Conservation (phyloP, 2,888 invertebrate species). For the Drosophila melanocephala region DNA sequence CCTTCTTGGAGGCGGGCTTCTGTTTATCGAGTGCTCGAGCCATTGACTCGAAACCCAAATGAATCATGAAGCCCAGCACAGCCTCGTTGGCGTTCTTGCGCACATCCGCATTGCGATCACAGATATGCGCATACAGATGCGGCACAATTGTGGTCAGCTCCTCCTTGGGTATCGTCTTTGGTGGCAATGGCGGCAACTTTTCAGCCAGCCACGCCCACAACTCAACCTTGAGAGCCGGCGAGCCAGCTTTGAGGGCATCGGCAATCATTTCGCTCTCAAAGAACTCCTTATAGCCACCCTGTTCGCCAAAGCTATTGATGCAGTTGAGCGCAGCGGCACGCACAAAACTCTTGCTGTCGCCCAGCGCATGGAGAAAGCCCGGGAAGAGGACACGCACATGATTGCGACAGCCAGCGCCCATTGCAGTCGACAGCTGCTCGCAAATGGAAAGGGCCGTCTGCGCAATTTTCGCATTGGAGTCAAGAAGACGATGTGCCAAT, state of each 20-base stretch:
- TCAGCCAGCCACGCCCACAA: conserved; percentile 94
- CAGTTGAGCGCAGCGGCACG: conserved; percentile 92
- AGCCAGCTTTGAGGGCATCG: conserved; percentile 94
- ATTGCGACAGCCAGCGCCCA: conserved; percentile 92
- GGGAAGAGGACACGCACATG: conserved; percentile 94
- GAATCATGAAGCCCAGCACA: conserved; percentile 96
- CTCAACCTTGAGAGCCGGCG: conserved; percentile 92
- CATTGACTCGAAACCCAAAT: conserved; percentile 90
- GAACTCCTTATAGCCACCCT: conserved; percentile 92
- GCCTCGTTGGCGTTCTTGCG: conserved; percentile 96
- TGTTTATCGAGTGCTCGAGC: conserved; percentile 85
- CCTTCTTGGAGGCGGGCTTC: conserved; percentile 91
- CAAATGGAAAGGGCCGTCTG: conserved; percentile 93
- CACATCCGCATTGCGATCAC: conserved; percentile 96
- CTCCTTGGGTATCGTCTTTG: conserved; percentile 91
- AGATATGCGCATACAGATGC: conserved; percentile 92
- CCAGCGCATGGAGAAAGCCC: conserved; percentile 92
- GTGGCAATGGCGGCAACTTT: conserved; percentile 90
- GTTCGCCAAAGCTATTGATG: conserved; percentile 93
- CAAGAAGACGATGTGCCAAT: conserved; percentile 91
- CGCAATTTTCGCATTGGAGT: conserved; percentile 97
- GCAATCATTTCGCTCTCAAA: conserved; percentile 95
- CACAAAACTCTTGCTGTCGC: conserved; percentile 92
- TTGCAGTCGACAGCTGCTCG: conserved; percentile 91
- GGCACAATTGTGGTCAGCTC: conserved; percentile 93